Base-by-base conservation (phyloP, 2,888 invertebrate genomes). In the Leucania comma region DNA sequence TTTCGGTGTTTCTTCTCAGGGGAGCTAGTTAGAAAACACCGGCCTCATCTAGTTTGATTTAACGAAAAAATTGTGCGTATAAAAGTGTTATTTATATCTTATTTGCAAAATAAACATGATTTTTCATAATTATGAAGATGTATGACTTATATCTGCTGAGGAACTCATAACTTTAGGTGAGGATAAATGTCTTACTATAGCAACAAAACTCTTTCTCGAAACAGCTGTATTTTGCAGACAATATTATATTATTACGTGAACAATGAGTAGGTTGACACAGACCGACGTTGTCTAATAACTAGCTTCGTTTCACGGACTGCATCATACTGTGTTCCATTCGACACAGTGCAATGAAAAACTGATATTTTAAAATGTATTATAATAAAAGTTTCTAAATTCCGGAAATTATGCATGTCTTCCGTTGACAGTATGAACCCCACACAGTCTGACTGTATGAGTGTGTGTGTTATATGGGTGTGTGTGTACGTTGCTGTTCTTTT, bases 341-440 rank as follows among this genome's bases (percentile, higher is more conserved):
- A 14, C 32, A 53, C 24, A 54, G 35, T 56, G 26, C 22, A 35
- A 14, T 35, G 51, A 54, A 71, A 61, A 56, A 62, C 8, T n/a
- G 10, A 20, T 26, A 42, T 56, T 50, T 46, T 26, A 5, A 48
- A 75, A 10, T 14, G 32, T 42, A 26, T 26, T 50, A 50, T 48
- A 56, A 20, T 56, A 20, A 56, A 57, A 35, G 26, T 26, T 42
- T 75, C 66, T 50, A 50, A 74, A 72, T 72, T 72, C 67, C 67
- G 75, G 67, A 75, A 50, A 72, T 66, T 66, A 72, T 51, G 42
- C 32, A 71, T 73, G 50, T 75, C 48, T 50, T n/a, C 32, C 26
- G 14, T 50, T 42, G 75, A 66, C 56, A 50, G 26, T 35, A 32
- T 42, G 67, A 35, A 57, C 9, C n/a, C n/a, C n/a, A n/a, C n/a